phyloP scores from a whole-genome alignment of 2,888 invertebrate species.

The Erebia aethiops region DNA sequence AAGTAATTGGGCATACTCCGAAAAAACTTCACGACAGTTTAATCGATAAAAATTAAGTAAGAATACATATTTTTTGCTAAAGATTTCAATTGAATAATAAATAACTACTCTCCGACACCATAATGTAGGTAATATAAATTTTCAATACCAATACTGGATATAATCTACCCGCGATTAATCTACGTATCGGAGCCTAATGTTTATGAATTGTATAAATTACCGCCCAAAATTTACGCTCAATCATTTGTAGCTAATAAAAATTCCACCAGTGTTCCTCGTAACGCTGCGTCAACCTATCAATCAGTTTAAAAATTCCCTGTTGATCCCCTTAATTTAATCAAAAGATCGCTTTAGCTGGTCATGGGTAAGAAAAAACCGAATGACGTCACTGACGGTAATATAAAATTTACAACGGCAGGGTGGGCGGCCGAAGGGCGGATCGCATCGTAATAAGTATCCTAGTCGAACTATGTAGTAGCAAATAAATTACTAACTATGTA shows the following conservation, averaged over 20 bases:
- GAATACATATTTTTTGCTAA: too few relatives aligned
- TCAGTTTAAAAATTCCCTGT: conserved; percentile 80
- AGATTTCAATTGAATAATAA: too few relatives aligned
- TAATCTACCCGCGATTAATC: conserved; percentile 22
- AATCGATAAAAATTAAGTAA: too few relatives aligned
- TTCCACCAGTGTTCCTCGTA: conserved; percentile 72
- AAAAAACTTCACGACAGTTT: too few relatives aligned
- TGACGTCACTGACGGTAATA: conserved; percentile 75
- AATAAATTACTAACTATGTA: conserved; percentile 80
- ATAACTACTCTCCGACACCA: neutral
- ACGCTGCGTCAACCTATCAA: conserved; percentile 81
- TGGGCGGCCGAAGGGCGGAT: conserved; percentile 56
- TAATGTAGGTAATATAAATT: neutral
- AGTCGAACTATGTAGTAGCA: conserved; percentile 75
- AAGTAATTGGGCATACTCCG: too few relatives aligned
- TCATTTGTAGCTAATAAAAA: conserved; percentile 80
- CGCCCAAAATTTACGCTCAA: conserved; percentile 58
- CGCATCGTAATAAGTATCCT: conserved; percentile 70
- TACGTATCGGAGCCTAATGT: conserved; percentile 54
- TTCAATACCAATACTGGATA: conserved; percentile 1
- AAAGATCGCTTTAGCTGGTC: conserved; percentile 79
- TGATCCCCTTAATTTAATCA: conserved; percentile 83
- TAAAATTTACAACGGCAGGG: conserved; percentile 75
- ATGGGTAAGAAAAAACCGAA: conserved; percentile 76
- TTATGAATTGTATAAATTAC: conserved; percentile 75